Evolutionary conservation across 2,113 vertebrate species (phyloP).

Genomic region (Macrotis lagotis): DNA sequence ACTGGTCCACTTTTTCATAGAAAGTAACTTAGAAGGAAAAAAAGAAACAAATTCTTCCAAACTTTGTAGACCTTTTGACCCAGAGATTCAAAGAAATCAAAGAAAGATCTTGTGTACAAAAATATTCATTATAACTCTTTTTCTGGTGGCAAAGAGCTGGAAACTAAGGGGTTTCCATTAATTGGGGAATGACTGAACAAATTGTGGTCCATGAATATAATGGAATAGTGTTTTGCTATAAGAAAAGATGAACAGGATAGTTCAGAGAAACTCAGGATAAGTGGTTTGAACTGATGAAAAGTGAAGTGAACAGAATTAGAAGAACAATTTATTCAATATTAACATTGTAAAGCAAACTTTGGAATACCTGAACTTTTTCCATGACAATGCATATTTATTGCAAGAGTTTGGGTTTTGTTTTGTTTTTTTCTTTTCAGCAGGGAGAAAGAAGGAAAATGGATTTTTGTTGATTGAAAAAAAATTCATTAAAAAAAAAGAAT

Average conservation of each 20-base stretch:
- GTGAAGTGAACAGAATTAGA: not conserved
- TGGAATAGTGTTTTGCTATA: not conserved
- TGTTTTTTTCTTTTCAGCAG: not conserved
- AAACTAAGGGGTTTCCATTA: not conserved
- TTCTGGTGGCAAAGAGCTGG: not conserved
- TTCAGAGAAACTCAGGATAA: not conserved
- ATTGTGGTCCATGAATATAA: not conserved
- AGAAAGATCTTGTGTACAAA: not conserved
- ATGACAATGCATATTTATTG: too few relatives aligned
- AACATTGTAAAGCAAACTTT: not conserved
- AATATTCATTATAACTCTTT: not conserved
- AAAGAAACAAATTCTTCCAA: not conserved
- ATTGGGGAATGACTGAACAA: not conserved
- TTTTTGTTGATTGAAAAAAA: not conserved
- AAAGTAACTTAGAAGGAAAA: not conserved
- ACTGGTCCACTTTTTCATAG: too few relatives aligned
- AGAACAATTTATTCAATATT: not conserved
- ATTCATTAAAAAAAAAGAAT: not conserved
- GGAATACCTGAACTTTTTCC: not conserved
- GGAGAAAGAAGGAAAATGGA: not conserved
- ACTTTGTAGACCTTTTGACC: not conserved
- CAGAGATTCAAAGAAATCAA: not conserved
- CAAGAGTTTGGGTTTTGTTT: too few relatives aligned
- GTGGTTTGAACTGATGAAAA: not conserved
- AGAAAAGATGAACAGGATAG: not conserved